These are phyloP conservation scores for Xyrauchen texanus DNA, from an alignment of 2,113 vertebrate species.

Conservation along the genomic window DNA sequence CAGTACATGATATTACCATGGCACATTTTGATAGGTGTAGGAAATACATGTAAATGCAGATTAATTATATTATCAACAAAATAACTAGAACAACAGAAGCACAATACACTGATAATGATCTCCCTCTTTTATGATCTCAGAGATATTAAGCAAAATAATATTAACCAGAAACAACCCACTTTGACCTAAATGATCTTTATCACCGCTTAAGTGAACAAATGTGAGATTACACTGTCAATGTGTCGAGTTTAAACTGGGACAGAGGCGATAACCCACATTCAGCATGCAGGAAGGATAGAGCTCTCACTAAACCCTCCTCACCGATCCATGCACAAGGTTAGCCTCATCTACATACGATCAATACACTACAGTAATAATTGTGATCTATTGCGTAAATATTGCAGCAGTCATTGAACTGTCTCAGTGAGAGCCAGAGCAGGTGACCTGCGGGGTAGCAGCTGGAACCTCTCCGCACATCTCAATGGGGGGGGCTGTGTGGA, in stretches of 20 bases:
- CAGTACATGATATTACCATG: too few relatives aligned
- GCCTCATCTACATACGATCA: slow-evolving; percentile 77
- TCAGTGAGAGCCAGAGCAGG: slow-evolving; percentile 51
- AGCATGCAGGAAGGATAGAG: slow-evolving; percentile 59
- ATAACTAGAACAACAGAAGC: background rate
- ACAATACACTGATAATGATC: slow-evolving; percentile 11
- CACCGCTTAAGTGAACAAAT: slow-evolving; percentile 20
- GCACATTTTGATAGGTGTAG: too few relatives aligned
- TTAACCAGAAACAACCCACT: slow-evolving; percentile 25
- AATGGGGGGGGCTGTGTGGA: slow-evolving; percentile 39
- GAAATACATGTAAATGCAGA: background rate
- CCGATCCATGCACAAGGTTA: slow-evolving; percentile 64
- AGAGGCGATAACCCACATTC: slow-evolving; percentile 58
- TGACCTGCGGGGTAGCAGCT: slow-evolving; percentile 56
- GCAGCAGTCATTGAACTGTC: slow-evolving; percentile 75
- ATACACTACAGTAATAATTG: slow-evolving; percentile 81
- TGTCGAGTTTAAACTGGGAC: slow-evolving; percentile 12
- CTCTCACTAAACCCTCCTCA: slow-evolving; percentile 60
- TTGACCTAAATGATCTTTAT: slow-evolving; percentile 22
- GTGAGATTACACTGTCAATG: slow-evolving; percentile 34
- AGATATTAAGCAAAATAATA: slow-evolving; percentile 29
- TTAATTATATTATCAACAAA: background rate
- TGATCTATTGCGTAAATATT: slow-evolving; percentile 78
- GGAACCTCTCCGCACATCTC: slow-evolving; percentile 54
- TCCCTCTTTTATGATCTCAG: slow-evolving; percentile 28